Evolutionary conservation across 2,797 vertebrate species (phyloP), one percentile per base, ranked within the genome.

Genomic region (Carduelis carduelis): DNA sequence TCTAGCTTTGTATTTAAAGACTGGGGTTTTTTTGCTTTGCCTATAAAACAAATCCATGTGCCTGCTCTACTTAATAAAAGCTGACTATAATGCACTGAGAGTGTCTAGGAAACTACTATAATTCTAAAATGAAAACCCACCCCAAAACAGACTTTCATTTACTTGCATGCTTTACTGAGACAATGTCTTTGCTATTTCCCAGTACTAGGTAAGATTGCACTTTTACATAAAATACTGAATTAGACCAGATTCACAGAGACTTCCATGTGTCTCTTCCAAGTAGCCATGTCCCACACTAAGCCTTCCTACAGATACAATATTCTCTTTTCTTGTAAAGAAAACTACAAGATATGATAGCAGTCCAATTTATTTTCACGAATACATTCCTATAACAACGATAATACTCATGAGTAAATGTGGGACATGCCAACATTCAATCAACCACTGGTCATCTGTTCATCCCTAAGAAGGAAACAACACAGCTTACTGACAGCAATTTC

Each of bases 61-160:
- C 10, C 37, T 79, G 46, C 11, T 61, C 20, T 72, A 61, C 12
- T 37, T 60, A 39, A 35, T 6, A 72, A 16, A 65, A 61, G 23
- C 47, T 2, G 0, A 35, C 3, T 5, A 27, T 14, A 65, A 72
- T 3, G 15, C 30, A 65, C 14, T 28, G 9, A 52, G 11, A 47
- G 23, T 50, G 8, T 21, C 50, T 52, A 34, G 16, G 68, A 81
- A 90, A 83, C 3, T 32, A 12, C 15, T 5, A 0, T 32, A 74
- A 52, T 19, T 65, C 13, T 50, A 53, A 60, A 88, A 63, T 44
- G 47, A 39, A 57, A 91, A 69, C 35, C 4, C 39, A 70, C 2
- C 6, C 23, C 21, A 27, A 70, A 68, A 34, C 12, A 72, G 3
- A 61, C 61, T 81, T 74, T 39, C 2, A 55, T 39, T 79, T 59